Percentiles rank a stretch among this genome's conserved stretches.
Evolutionary conservation across 2,113 vertebrate species (phyloP).

Genomic region (Hipposideros armiger): DNA sequence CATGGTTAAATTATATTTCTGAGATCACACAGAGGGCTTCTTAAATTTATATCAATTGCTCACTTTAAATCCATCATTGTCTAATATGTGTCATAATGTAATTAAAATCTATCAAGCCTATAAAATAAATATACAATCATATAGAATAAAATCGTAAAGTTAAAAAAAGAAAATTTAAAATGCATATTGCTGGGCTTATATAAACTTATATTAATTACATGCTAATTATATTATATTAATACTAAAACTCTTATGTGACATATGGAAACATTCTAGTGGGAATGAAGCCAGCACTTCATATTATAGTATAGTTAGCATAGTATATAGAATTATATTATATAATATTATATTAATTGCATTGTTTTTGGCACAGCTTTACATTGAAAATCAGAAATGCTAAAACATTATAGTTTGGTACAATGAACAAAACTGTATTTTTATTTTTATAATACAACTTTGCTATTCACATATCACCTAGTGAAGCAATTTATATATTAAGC

Average conservation of each 20-base stretch:
- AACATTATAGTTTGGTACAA: background rate
- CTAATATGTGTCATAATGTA: background rate
- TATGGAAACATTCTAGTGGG: background rate
- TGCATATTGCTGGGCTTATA: background rate
- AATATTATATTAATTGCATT: background rate
- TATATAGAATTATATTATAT: no score
- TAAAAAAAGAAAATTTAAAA: slow-evolving; percentile 29
- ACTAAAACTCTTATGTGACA: background rate
- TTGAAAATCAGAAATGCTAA: background rate
- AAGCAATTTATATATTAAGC: background rate
- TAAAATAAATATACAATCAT: background rate
- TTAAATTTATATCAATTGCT: background rate
- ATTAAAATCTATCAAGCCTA: background rate
- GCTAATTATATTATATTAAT: background rate
- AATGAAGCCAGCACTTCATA: background rate
- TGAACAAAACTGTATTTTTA: background rate
- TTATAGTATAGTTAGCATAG: no score
- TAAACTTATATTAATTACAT: background rate
- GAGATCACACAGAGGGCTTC: background rate
- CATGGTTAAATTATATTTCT: slow-evolving; percentile 21
- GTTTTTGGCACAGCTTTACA: background rate
- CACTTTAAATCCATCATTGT: background rate
- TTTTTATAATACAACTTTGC: background rate
- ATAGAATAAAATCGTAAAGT: background rate
- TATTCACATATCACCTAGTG: background rate